Conservation (phyloP, 1,140 invertebrate genomes). For the Brachionus plicatilis region DNA sequence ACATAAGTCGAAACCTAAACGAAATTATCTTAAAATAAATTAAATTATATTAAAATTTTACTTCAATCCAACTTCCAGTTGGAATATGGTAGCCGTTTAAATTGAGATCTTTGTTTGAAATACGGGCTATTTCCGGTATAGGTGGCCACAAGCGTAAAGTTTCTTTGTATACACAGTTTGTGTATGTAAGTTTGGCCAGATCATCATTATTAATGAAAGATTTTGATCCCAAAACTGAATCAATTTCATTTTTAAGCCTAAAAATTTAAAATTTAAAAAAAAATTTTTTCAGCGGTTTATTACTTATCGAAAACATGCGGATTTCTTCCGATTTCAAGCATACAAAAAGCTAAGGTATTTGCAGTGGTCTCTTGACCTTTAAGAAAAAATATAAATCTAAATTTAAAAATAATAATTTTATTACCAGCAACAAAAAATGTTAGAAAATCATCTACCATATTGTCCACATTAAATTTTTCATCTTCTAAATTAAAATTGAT, state of each 20-base stretch:
- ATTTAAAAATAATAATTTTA: background rate
- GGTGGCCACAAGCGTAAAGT: conserved; percentile 34
- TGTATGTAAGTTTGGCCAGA: background rate
- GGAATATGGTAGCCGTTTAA: background rate
- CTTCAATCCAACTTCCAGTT: conserved; percentile 20
- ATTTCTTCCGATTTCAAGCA: conserved; percentile 27
- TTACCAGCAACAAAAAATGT: conserved; percentile 40
- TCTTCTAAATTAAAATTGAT: background rate
- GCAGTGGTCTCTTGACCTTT: conserved; percentile 35
- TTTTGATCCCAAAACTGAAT: conserved; percentile 5
- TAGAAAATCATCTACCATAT: conserved; percentile 38
- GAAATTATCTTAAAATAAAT: background rate
- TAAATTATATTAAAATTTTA: background rate
- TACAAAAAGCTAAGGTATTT: conserved; percentile 22
- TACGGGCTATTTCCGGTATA: conserved; percentile 28
- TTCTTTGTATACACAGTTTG: conserved; percentile 35
- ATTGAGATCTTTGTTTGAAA: background rate
- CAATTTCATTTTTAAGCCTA: conserved; percentile 11
- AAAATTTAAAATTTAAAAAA: background rate
- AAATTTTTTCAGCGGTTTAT: background rate
- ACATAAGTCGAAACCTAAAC: conserved; percentile 33
- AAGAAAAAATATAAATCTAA: background rate
- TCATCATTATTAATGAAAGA: background rate
- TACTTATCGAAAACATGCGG: conserved; percentile 29
- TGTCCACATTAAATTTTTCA: conserved; percentile 10